Base-by-base conservation (phyloP, 2,888 invertebrate species). In the Apotomis turbidana region DNA sequence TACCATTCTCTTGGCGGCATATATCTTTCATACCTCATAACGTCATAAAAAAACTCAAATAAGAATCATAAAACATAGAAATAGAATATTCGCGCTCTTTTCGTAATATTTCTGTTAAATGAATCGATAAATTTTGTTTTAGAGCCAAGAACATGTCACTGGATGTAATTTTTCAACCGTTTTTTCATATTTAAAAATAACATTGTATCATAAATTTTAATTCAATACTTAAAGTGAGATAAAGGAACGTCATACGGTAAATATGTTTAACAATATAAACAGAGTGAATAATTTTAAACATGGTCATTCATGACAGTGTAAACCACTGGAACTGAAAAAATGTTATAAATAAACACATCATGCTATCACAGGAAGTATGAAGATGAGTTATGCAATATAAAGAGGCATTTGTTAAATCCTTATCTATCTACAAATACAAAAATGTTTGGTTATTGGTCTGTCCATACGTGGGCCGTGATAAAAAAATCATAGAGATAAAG, bases 131-230 rank as follows among this genome's bases (percentile, higher is more conserved):
- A 78, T 80, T 79, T 74, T 74, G 77, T 79, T 78, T 76, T 73
- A 74, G 78, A 80, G 83, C 85, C 84, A 84, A 84, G 66, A 79
- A 70, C 70, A 70, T 84, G 85, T 84, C 78, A 78, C 64, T 75
- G 74, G 54, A 55, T 71, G 77, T 71, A 73, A 72, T 73, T 68
- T 76, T 74, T 72, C 38, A 61, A 27, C 36, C 5, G 61, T 68
- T 57, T 63, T 63, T 41, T 59, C 6, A 13, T 36, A 58, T 15
- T 54, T 58, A 57, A 67, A 71, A 85, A 84, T 84, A 85, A 81
- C 74, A 61, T 57, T 12, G 44, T 46, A 41, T 55, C 63, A 51
- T 70, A 70, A 49, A 51, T 62, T 38, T 54, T 55, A 9, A 63
- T 58, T 49, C 27, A 59, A 52, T 60, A 27, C 27, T 15, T 15